Evolutionary conservation across 1,140 invertebrate species (phyloP).

Genomic region (Linepithema humile): DNA sequence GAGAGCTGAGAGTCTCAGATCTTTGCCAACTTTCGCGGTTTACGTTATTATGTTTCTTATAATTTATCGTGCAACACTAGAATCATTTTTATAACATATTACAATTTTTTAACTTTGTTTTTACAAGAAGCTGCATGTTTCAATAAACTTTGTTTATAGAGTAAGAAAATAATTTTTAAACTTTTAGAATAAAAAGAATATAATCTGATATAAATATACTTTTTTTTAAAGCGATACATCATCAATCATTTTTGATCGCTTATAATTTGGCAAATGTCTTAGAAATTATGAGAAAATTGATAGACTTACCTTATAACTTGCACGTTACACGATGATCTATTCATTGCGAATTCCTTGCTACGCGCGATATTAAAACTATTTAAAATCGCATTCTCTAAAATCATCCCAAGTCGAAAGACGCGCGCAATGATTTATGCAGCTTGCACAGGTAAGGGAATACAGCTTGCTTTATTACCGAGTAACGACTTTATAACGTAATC

Average conservation of each 20-base stretch:
- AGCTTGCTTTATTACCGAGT: constrained; percentile 30
- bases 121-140: neutral
- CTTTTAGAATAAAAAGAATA: no score
- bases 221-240: neutral
- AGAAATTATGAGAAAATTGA: constrained; percentile 24
- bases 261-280: constrained; percentile 31
- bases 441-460: constrained; percentile 24
- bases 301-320: constrained; percentile 44
- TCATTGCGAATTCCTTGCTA: neutral
- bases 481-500: constrained; percentile 37
- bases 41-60: neutral
- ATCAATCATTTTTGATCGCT: neutral
- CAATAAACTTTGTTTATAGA: no score
- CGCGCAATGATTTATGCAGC: constrained; percentile 32
- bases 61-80: neutral
- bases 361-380: neutral
- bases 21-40: no score
- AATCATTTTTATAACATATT: neutral
- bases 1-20: no score
- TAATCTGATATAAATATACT: no score
- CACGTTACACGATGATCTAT: neutral
- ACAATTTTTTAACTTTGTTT: neutral
- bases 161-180: no score
- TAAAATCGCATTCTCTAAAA: constrained; percentile 35
- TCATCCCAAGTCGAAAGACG: neutral